Evolutionary conservation across 2,888 invertebrate genomes (phyloP).

Genomic region (Mayetiola destructor): DNA sequence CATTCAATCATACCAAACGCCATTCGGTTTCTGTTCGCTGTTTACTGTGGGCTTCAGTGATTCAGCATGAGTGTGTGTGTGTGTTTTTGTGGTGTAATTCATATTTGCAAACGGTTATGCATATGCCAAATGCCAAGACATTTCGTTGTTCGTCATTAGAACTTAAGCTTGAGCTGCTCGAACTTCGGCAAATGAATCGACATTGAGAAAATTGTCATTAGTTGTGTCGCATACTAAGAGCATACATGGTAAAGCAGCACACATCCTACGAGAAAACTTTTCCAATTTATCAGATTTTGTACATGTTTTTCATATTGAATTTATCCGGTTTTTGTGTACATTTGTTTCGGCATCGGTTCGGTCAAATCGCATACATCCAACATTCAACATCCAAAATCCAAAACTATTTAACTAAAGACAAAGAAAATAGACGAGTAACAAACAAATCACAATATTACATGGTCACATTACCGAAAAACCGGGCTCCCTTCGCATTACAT

Average conservation of each 20-base stretch:
- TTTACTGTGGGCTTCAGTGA: background rate
- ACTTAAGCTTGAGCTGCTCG: too few relatives aligned
- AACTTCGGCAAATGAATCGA: too few relatives aligned
- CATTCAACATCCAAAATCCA: background rate
- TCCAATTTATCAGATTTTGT: conserved; percentile 10
- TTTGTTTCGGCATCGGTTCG: background rate
- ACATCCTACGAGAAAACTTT: conserved; percentile 6
- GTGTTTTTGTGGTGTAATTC: too few relatives aligned
- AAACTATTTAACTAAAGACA: too few relatives aligned
- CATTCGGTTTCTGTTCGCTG: background rate
- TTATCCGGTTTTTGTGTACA: background rate
- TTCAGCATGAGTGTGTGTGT: too few relatives aligned
- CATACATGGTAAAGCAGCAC: too few relatives aligned
- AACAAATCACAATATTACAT: background rate
- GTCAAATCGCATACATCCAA: background rate
- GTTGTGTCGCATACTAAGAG: background rate
- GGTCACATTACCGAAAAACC: background rate
- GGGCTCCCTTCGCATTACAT: conserved; percentile 6
- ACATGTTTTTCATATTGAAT: conserved; percentile 9
- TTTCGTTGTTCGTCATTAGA: conserved; percentile 3
- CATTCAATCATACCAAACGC: too few relatives aligned
- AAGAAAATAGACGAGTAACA: background rate
- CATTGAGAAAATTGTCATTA: background rate
- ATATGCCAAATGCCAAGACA: background rate
- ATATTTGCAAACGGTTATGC: too few relatives aligned